These are phyloP conservation scores for Xylota segnis DNA, from an alignment of 2,888 invertebrate genomes.

Conservation along the genomic window DNA sequence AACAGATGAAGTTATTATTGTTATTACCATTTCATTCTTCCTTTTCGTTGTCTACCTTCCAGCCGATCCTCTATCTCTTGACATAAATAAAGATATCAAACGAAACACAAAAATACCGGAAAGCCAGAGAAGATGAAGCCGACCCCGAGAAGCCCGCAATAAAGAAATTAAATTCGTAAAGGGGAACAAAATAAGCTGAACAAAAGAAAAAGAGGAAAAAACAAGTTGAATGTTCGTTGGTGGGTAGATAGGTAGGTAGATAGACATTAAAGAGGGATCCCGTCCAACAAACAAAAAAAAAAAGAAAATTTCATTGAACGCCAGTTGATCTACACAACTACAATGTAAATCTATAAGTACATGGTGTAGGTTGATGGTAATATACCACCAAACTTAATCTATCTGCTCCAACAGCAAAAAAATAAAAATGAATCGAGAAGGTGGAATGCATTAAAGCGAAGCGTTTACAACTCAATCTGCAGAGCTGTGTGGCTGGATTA, in stretches of 20 bases:
- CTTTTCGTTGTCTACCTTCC: conserved; percentile 53
- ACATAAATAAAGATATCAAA: conserved; percentile 69
- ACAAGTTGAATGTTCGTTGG: conserved; percentile 39
- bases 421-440: conserved; percentile 10
- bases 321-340: conserved; percentile 53
- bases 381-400: conserved; percentile 32
- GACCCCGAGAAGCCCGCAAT: conserved; percentile 45
- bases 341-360: conserved; percentile 39
- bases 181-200: conserved; percentile 37
- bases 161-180: conserved; percentile 66
- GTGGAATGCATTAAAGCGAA: conserved; percentile 46
- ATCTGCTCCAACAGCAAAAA: conserved; percentile 9
- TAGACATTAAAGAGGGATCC: conserved; percentile 21
- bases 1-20: conserved; percentile 74
- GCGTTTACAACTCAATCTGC: conserved; percentile 48
- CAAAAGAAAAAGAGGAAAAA: conserved; percentile 29
- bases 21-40: conserved; percentile 65
- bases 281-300: conserved; percentile 13
- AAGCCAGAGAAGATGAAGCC: conserved; percentile 47
- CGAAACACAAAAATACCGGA: conserved; percentile 44
- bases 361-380: conserved; percentile 14
- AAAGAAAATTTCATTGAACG: conserved; percentile 56
- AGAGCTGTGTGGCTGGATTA: conserved; percentile 1
- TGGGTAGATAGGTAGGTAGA: conserved; percentile 13
- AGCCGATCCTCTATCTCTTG: conserved; percentile 64